Conservation (phyloP, 2,888 invertebrate genomes). For the Bimastos eiseni region DNA sequence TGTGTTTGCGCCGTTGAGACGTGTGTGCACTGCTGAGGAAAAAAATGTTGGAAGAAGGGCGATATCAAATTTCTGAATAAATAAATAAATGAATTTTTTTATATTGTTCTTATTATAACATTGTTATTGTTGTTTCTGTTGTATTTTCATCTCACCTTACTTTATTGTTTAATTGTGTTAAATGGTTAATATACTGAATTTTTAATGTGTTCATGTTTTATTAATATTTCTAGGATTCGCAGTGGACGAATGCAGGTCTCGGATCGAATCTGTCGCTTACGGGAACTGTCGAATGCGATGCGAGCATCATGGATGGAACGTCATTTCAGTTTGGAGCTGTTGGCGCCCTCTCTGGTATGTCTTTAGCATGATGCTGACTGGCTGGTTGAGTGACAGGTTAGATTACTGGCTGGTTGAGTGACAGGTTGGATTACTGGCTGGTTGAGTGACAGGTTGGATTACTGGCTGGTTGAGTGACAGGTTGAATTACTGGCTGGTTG, state of each 20-base stretch:
- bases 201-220: background rate
- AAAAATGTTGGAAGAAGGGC: no score
- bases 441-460: background rate
- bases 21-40: no score
- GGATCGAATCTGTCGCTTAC: conserved; percentile 90
- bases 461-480: background rate
- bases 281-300: conserved; percentile 92
- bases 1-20: no score
- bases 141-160: no score
- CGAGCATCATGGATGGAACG: conserved; percentile 89
- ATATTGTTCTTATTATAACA: no score
- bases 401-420: background rate
- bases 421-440: background rate
- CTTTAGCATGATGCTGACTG: background rate
- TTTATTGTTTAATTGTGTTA: no score
- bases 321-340: conserved; percentile 79
- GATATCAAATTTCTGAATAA: no score
- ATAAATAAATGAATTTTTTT: no score
- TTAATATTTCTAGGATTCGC: conserved; percentile 69
- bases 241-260: conserved; percentile 85
- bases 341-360: conserved; percentile 75
- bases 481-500: background rate
- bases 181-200: no score
- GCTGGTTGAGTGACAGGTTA: background rate
- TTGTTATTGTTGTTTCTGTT: no score